phyloP scores from a whole-genome alignment of 2,888 invertebrate genomes.

The Drosophila buzzatii region DNA sequence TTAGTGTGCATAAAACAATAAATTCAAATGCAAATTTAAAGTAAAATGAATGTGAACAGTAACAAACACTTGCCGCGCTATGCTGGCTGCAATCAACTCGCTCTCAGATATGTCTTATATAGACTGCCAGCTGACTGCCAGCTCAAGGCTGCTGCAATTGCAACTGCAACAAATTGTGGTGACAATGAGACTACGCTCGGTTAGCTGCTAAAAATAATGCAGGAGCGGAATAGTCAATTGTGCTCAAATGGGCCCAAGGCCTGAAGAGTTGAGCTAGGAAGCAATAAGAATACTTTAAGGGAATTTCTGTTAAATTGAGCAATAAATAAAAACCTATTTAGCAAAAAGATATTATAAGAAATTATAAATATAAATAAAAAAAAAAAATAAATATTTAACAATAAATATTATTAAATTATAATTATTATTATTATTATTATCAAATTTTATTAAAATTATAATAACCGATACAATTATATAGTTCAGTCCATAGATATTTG shows the following conservation, averaged over 20 bases:
- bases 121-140: conserved; percentile 35
- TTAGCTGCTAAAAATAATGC: conserved; percentile 6
- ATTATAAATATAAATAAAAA: too few relatives aligned
- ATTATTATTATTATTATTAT: too few relatives aligned
- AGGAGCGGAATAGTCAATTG: conserved; percentile 25
- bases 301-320: not conserved
- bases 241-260: not conserved
- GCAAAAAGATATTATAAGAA: too few relatives aligned
- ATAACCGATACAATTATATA: not conserved
- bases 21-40: conserved; percentile 78
- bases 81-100: conserved; percentile 28
- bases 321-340: too few relatives aligned
- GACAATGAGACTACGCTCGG: conserved; percentile 46
- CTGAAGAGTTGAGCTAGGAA: not conserved
- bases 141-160: conserved; percentile 36
- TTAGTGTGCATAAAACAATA: conserved; percentile 41
- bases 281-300: not conserved
- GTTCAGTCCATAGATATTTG: not conserved
- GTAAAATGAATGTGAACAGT: conserved; percentile 63
- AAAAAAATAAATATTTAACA: not conserved
- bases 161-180: conserved; percentile 42
- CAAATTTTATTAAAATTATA: too few relatives aligned
- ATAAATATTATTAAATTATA: too few relatives aligned
- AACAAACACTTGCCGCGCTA: conserved; percentile 42
- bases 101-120: conserved; percentile 33